phyloP scores from a whole-genome alignment of 2,888 invertebrate species.

The Protodeltote pygarga region DNA sequence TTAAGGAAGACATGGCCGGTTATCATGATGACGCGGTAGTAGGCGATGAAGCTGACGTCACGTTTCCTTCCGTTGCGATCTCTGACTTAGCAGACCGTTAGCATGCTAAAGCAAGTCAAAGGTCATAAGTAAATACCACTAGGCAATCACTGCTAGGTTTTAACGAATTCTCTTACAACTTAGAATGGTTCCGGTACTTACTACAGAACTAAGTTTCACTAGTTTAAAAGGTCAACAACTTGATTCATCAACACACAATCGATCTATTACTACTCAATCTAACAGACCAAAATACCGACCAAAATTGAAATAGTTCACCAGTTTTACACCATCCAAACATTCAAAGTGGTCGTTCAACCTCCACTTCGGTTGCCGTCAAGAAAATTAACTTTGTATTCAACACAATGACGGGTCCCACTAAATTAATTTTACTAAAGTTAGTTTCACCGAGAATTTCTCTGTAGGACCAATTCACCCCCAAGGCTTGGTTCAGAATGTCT shows the following conservation, averaged over 20 bases:
- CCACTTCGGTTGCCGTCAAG: conserved; percentile 45
- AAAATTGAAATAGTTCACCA: conserved; percentile 43
- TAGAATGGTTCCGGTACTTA: no score
- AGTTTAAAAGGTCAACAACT: not conserved
- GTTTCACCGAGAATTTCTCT: conserved; percentile 61
- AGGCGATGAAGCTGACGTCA: no score
- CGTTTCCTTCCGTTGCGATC: no score
- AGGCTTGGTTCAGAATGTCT: conserved; percentile 54
- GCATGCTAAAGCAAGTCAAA: no score
- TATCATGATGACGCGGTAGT: no score
- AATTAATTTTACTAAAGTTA: conserved; percentile 75
- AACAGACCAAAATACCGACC: conserved; percentile 15
- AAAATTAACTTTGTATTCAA: conserved; percentile 67
- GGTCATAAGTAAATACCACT: no score
- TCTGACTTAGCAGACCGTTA: no score
- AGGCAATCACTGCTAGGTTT: no score
- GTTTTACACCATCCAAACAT: conserved; percentile 30
- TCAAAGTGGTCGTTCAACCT: conserved; percentile 41
- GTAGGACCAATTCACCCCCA: conserved; percentile 64
- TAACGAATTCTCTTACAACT: no score
- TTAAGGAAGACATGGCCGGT: no score
- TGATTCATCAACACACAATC: conserved; percentile 1
- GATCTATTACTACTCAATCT: conserved; percentile 10
- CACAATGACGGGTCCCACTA: conserved; percentile 65
- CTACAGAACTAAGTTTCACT: no score